phyloP scores from a whole-genome alignment of 2,888 invertebrate species.

The Nysson spinosus region DNA sequence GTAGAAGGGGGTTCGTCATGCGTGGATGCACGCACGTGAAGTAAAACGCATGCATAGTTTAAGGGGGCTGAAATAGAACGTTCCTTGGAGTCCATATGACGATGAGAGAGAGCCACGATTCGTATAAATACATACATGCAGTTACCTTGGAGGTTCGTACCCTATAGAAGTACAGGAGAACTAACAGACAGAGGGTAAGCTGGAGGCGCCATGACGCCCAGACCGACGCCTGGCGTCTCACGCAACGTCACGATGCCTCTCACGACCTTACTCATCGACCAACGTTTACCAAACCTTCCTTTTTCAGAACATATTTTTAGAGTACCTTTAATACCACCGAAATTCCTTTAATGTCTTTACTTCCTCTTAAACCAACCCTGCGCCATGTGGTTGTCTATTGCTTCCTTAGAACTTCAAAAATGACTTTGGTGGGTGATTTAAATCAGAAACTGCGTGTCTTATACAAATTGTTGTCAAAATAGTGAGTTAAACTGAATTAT shows the following conservation, averaged over 20 bases:
- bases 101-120: no score
- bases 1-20: neutral
- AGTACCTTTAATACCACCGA: no score
- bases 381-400: no score
- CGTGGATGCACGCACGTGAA: slow-evolving; percentile 13
- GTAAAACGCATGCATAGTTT: neutral
- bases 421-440: no score
- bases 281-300: slow-evolving; percentile 39
- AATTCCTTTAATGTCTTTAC: no score
- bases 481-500: no score
- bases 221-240: slow-evolving; percentile 61
- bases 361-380: no score
- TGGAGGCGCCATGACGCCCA: slow-evolving; percentile 63
- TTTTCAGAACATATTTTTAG: no score
- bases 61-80: slow-evolving; percentile 34
- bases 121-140: slow-evolving; percentile 33
- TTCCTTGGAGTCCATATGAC: neutral
- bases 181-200: slow-evolving; percentile 38
- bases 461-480: no score
- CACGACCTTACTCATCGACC: slow-evolving; percentile 23
- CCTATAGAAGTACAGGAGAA: slow-evolving; percentile 12
- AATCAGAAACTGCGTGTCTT: no score
- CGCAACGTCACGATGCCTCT: slow-evolving; percentile 44
- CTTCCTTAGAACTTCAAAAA: no score
- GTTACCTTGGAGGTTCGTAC: slow-evolving; percentile 38